Percentiles rank a stretch among this genome's conserved stretches.
Conservation (phyloP, 1,140 invertebrate genomes). For the Ephestia elutella region DNA sequence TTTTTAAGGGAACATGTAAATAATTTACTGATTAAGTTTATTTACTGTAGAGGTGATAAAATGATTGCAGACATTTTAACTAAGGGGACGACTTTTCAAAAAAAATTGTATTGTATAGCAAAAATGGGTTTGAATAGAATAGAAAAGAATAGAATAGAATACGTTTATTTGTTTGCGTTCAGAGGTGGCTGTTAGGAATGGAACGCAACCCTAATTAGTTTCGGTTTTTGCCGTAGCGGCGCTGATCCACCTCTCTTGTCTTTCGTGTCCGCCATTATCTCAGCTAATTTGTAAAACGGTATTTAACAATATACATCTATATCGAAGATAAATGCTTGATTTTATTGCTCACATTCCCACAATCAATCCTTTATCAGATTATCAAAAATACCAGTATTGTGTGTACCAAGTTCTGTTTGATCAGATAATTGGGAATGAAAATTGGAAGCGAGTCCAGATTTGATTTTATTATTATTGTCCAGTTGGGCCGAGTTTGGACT, state of each 20-base stretch:
- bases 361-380: not conserved
- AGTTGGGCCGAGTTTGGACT: not conserved
- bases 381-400: too few species aligned
- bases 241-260: too few species aligned
- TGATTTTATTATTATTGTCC: not conserved
- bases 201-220: too few species aligned
- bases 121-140: constrained; percentile 13
- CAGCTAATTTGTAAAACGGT: too few species aligned
- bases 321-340: too few species aligned
- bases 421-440: not conserved
- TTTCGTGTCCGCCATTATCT: too few species aligned
- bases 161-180: too few species aligned
- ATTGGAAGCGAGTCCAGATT: not conserved
- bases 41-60: constrained; percentile 21
- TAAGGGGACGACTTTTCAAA: constrained; percentile 19
- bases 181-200: constrained; percentile 16
- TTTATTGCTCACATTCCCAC: too few species aligned
- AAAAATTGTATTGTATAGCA: constrained; percentile 12
- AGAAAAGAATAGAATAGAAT: too few species aligned
- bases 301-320: too few species aligned
- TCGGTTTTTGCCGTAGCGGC: too few species aligned
- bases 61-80: constrained; percentile 32
- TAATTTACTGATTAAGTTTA: constrained; percentile 17
- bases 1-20: constrained; percentile 9
- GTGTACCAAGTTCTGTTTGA: not conserved